Evolutionary conservation across 2,888 invertebrate species (phyloP).

Genomic region (Drosophila kokeensis): DNA sequence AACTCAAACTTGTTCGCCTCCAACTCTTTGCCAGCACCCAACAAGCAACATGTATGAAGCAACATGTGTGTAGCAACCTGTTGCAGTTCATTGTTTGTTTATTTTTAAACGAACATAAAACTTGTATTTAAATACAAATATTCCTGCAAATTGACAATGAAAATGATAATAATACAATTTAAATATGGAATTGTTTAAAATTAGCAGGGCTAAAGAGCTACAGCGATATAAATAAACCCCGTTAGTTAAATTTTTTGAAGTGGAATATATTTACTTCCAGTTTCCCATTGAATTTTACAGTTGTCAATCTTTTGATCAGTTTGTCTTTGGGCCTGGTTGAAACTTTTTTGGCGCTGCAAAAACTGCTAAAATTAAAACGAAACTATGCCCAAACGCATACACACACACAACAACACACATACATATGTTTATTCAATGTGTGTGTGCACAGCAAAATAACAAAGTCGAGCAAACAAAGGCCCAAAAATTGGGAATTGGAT

Average conservation of each 20-base stretch:
- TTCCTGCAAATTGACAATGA: background rate
- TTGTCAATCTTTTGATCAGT: constrained; percentile 8
- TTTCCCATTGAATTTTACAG: background rate
- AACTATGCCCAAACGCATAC: constrained; percentile 14
- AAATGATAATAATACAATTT: background rate
- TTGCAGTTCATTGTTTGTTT: constrained; percentile 29
- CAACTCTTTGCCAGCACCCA: constrained; percentile 21
- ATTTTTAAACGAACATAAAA: constrained; percentile 1
- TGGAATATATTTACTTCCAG: background rate
- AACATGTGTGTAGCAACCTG: constrained; percentile 55
- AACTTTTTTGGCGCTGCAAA: constrained; percentile 9
- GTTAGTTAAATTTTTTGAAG: background rate
- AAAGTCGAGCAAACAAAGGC: constrained; percentile 48
- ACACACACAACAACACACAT: background rate
- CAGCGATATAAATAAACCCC: background rate
- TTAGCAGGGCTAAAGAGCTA: background rate
- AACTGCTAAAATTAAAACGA: constrained; percentile 37
- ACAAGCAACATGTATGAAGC: constrained; percentile 7
- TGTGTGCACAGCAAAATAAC: constrained; percentile 33
- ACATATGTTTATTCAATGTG: constrained; percentile 6
- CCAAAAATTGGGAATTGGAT: constrained; percentile 45
- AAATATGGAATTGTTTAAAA: background rate
- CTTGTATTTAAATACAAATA: background rate
- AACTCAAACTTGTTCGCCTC: constrained; percentile 37
- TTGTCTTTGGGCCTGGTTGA: background rate